Percentiles rank a stretch among this genome's conserved stretches.
Evolutionary conservation across 2,888 invertebrate species (phyloP).

Genomic region (Altica lythri): DNA sequence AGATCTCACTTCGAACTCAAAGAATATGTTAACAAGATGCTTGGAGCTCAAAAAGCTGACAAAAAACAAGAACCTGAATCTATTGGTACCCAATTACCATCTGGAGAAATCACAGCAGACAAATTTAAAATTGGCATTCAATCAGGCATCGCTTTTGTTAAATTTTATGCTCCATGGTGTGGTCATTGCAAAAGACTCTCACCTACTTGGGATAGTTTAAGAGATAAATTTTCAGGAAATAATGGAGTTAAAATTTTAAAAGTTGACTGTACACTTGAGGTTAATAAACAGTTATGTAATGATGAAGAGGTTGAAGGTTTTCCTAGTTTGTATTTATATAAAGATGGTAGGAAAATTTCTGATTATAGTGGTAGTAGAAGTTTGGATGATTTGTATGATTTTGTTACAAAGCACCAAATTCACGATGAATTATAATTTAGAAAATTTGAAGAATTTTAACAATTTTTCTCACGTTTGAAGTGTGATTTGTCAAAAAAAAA

Average conservation of each 20-base stretch:
- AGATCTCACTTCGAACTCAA: conserved; percentile 72
- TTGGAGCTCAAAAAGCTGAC: conserved; percentile 55
- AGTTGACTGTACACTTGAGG: conserved; percentile 80
- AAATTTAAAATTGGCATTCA: conserved; percentile 74
- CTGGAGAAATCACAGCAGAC: conserved; percentile 64
- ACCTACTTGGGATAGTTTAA: conserved; percentile 83
- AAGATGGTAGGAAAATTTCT: conserved; percentile 70
- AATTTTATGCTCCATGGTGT: conserved; percentile 92
- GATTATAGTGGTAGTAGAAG: conserved; percentile 72
- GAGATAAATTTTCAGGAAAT: conserved; percentile 68
- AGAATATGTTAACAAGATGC: conserved; percentile 73
- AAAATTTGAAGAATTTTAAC: too few species aligned
- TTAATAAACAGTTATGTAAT: conserved; percentile 73
- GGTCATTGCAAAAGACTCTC: conserved; percentile 86
- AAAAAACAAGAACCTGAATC: conserved; percentile 49
- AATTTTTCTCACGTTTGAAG: too few species aligned
- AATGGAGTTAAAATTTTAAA: conserved; percentile 74
- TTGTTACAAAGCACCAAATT: conserved; percentile 61
- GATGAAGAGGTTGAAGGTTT: conserved; percentile 81
- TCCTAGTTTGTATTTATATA: conserved; percentile 81
- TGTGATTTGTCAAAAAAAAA: too few species aligned
- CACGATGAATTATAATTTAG: conserved; percentile 72
- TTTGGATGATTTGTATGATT: conserved; percentile 68
- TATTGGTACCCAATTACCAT: conserved; percentile 45
- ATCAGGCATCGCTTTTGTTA: conserved; percentile 77